phyloP scores from a whole-genome alignment of 1,140 invertebrate species.

The Parapsyche elsis region DNA sequence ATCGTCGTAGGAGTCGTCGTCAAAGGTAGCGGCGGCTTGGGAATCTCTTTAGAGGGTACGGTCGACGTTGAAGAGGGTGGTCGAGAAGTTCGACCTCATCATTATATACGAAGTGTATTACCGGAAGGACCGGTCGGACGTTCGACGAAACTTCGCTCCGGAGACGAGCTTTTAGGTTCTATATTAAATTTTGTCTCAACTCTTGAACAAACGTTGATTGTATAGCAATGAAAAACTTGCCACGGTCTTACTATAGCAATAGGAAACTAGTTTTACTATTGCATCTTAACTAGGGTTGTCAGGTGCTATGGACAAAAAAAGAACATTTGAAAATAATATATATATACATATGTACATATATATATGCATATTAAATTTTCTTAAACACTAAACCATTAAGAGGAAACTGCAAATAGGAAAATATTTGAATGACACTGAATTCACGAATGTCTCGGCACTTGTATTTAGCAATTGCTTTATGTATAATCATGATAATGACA shows the following conservation, averaged over 20 bases:
- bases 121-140: constrained; percentile 94
- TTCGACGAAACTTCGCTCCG: constrained; percentile 83
- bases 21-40: constrained; percentile 87
- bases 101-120: constrained; percentile 93
- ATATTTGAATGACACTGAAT: constrained; percentile 80
- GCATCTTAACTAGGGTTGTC: no score
- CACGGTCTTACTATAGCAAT: background rate
- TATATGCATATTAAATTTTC: no score
- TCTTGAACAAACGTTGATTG: constrained; percentile 27
- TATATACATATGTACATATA: no score
- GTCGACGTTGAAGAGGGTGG: constrained; percentile 95
- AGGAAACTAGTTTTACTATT: background rate
- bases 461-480: constrained; percentile 92
- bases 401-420: constrained; percentile 82
- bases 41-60: constrained; percentile 96
- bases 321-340: no score
- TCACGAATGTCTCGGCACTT: constrained; percentile 82
- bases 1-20: constrained; percentile 92
- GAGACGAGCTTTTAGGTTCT: constrained; percentile 89
- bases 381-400: constrained; percentile 88
- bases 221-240: background rate
- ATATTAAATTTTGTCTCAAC: no score
- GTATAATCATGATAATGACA: constrained; percentile 86
- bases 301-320: no score
- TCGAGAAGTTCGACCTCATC: constrained; percentile 89